These are phyloP conservation scores for Taenaris catops DNA, from an alignment of 2,888 invertebrate species.

Conservation along the genomic window DNA sequence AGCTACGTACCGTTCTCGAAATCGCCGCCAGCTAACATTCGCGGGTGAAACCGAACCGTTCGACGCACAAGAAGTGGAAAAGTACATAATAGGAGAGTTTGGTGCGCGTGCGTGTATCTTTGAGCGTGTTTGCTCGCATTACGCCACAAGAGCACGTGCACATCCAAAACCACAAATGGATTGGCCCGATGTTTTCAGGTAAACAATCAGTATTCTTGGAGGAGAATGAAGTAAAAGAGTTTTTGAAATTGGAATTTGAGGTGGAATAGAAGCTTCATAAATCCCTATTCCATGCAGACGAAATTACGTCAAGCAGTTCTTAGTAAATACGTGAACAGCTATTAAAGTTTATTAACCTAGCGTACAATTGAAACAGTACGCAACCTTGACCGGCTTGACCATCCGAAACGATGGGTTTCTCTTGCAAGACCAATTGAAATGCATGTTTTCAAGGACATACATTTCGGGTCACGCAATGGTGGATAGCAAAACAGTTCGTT, in stretches of 20 bases:
- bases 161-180: conserved; percentile 76
- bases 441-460: conserved; percentile 49
- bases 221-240: too few species aligned
- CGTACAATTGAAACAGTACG: conserved; percentile 14
- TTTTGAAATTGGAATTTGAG: too few species aligned
- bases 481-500: conserved; percentile 19
- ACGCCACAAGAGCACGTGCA: conserved; percentile 79
- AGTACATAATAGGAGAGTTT: conserved; percentile 86
- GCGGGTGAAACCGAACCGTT: conserved; percentile 44
- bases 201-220: too few species aligned
- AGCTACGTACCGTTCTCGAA: conserved; percentile 87
- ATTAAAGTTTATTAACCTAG: conserved; percentile 7
- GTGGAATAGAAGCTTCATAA: too few species aligned
- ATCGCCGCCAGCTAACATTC: conserved; percentile 73
- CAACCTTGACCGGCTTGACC: conserved; percentile 47
- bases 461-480: conserved; percentile 38
- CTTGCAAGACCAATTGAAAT: conserved; percentile 46
- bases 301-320: too few species aligned
- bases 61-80: conserved; percentile 88
- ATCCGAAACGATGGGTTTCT: conserved; percentile 39
- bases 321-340: too few species aligned
- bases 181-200: conserved; percentile 90
- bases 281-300: too few species aligned
- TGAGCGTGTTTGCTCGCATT: conserved; percentile 87
- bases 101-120: conserved; percentile 89